Conservation (phyloP, 2,797 vertebrate species). For the Scomberomorus guttatus region DNA sequence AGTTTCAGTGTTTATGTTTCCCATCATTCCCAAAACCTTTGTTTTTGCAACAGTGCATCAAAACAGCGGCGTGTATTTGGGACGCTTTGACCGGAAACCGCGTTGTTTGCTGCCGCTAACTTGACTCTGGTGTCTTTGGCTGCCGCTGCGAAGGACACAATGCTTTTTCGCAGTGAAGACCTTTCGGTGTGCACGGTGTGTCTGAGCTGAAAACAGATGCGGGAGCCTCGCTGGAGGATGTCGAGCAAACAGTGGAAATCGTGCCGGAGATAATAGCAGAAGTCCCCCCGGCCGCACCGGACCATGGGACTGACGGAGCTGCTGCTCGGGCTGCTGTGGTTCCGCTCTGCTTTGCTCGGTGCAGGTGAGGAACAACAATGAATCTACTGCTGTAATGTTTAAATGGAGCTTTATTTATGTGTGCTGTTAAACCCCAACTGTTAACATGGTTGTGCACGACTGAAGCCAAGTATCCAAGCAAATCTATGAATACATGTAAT, state of each 20-base stretch:
- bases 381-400: background rate
- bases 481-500: rapidly evolving
- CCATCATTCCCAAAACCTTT: too few relatives aligned
- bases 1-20: too few relatives aligned
- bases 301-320: slow-evolving; percentile 60
- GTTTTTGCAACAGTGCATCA: too few relatives aligned
- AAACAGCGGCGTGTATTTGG: slow-evolving; percentile 52
- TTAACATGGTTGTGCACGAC: rapidly evolving
- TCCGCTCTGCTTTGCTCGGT: slow-evolving; percentile 64
- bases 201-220: slow-evolving; percentile 42
- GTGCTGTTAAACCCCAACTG: background rate
- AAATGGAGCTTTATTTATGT: background rate
- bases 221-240: slow-evolving; percentile 41
- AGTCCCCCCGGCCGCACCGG: slow-evolving; percentile 41
- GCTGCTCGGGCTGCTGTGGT: slow-evolving; percentile 71
- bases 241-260: slow-evolving; percentile 20
- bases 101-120: rapidly evolving
- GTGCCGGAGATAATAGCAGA: slow-evolving; percentile 41
- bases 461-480: too few relatives aligned
- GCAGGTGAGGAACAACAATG: slow-evolving; percentile 78
- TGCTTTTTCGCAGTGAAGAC: slow-evolving; percentile 20
- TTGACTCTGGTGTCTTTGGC: slow-evolving; percentile 15
- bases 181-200: background rate
- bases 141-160: slow-evolving; percentile 61
- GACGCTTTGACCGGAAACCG: slow-evolving; percentile 16